Evolutionary conservation across 2,888 invertebrate species (phyloP).

Genomic region (Achlya flavicornis): DNA sequence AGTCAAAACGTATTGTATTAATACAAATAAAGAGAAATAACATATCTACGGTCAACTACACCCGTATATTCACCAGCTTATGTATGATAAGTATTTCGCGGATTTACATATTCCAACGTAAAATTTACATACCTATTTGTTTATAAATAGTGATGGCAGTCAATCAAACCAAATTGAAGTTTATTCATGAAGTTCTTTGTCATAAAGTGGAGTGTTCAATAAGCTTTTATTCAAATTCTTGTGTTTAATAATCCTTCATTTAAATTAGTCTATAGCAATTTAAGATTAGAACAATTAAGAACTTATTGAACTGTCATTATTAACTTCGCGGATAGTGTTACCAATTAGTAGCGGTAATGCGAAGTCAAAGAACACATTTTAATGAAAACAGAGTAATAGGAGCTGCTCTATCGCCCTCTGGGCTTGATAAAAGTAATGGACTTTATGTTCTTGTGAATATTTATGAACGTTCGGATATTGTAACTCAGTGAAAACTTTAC

Average conservation of each 20-base stretch:
- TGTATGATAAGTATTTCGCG: neutral
- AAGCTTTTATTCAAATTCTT: neutral
- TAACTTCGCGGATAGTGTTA: conserved; percentile 35
- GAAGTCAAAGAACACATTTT: conserved; percentile 45
- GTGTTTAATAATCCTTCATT: neutral
- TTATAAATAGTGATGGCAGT: neutral
- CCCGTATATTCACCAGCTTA: neutral
- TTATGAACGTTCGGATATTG: conserved; percentile 75
- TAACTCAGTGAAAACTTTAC: conserved; percentile 64
- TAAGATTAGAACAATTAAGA: conserved; percentile 5
- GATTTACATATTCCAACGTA: neutral
- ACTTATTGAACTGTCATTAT: conserved; percentile 22
- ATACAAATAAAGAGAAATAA: conserved; percentile 9
- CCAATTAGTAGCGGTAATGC: conserved; percentile 36
- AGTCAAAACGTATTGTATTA: conserved; percentile 9
- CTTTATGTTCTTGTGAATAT: conserved; percentile 69
- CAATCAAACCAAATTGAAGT: neutral
- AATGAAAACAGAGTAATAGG: conserved; percentile 41
- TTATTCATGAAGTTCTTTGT: neutral
- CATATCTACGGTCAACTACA: conserved; percentile 1
- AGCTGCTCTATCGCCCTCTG: conserved; percentile 42
- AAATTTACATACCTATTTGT: conserved; percentile 5
- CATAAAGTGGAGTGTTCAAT: neutral
- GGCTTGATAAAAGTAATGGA: conserved; percentile 58
- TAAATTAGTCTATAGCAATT: neutral